Evolutionary conservation across 1,140 invertebrate species (phyloP).

Genomic region (Hycleus cichorii): DNA sequence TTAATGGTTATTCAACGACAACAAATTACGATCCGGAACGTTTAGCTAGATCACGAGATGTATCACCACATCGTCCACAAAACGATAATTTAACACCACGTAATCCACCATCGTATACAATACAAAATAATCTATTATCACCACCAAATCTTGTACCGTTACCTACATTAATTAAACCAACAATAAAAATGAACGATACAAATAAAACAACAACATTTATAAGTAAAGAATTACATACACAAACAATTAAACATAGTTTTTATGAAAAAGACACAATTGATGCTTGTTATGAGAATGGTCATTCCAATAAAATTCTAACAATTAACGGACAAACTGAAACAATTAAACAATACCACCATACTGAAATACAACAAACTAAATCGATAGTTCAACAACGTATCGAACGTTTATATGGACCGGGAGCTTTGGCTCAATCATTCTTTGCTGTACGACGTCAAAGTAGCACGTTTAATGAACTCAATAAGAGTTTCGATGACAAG

Average conservation of each 20-base stretch:
- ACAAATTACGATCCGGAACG: conserved; percentile 72
- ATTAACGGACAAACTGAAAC: conserved; percentile 35
- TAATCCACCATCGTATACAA: conserved; percentile 20
- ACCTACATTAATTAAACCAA: conserved; percentile 15
- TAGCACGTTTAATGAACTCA: conserved; percentile 28
- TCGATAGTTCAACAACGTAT: conserved; percentile 84
- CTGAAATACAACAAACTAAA: conserved; percentile 47
- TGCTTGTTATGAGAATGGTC: conserved; percentile 25
- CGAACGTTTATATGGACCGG: conserved; percentile 77
- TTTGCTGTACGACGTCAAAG: conserved; percentile 38
- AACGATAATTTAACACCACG: conserved; percentile 23
- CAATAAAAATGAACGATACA: conserved; percentile 5
- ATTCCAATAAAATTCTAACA: conserved; percentile 5
- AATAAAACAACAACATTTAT: conserved; percentile 24
- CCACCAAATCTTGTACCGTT: conserved; percentile 39
- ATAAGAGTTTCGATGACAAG: background rate
- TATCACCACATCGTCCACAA: conserved; percentile 51
- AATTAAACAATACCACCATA: conserved; percentile 24
- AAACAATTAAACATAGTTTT: background rate
- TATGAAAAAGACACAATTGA: conserved; percentile 30
- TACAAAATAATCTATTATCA: conserved; percentile 35
- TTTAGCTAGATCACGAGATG: conserved; percentile 57
- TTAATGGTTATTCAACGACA: conserved; percentile 80
- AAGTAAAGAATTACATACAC: conserved; percentile 21
- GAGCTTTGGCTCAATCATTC: conserved; percentile 74